Evolutionary conservation across 2,797 vertebrate species (phyloP), one percentile per base, ranked within the genome.

Genomic region (Catamblyrhynchus diadema): DNA sequence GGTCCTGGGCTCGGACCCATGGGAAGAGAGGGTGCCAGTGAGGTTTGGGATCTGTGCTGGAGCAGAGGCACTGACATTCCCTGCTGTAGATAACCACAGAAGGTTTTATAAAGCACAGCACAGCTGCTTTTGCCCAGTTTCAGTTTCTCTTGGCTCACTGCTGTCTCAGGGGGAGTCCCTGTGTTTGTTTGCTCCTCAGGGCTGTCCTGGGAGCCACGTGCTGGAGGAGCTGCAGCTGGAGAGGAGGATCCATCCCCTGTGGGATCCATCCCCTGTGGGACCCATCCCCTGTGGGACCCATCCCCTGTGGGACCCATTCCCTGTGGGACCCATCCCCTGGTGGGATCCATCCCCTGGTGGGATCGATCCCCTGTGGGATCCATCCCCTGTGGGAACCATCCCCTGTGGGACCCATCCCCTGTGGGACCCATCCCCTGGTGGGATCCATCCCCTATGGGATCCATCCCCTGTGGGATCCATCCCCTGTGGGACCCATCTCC

Each of bases 11-110:
- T 44, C 1, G n/a, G n/a, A n/a, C n/a, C n/a, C n/a, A n/a, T n/a
- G n/a, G n/a, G n/a, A n/a, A 7, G 74, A 32, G 21, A 20, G 2
- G 1, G 9, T 1, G 33, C 59, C 0, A 0, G 18, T 8, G 0
- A 28, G n/a, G 19, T 0, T 0, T 14, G 51, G 88, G 54, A 0
- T 37, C 19, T 2, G 51, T 11, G 42, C 14, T 4, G 8, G 23
- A 9, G 8, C 19, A 5, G n/a, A 22, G 69, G 35, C 22, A 8
- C 18, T 6, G 1, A 0, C 1, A 0, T 19, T n/a, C 61, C 75
- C 23, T 3, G 33, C 77, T 9, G 21, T 0, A 0, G 27, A 4
- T 37, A n/a, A 12, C 10, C 53, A 3, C 0, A 24, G 74, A 64
- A 8, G 5, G 56, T 23, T 7, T 42, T 14, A 0, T 0, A 2